These are phyloP conservation scores for Leptopterna dolabrata DNA, from an alignment of 2,888 invertebrate genomes.

Conservation along the genomic window DNA sequence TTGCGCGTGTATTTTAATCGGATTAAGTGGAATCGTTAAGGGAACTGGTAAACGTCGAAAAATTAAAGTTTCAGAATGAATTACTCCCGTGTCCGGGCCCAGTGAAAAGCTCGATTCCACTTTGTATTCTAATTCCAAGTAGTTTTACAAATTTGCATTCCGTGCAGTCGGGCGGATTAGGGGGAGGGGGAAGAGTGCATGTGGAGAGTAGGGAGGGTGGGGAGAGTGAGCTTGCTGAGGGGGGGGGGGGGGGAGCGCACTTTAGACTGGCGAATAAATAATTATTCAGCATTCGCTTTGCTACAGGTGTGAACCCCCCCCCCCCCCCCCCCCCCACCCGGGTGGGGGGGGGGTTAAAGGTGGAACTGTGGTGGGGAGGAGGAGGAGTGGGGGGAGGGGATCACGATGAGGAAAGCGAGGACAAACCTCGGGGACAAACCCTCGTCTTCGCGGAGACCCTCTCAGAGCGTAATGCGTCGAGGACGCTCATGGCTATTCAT, in stretches of 20 bases:
- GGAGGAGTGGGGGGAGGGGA: neutral
- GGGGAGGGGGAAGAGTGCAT: neutral
- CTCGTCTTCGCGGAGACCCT: neutral
- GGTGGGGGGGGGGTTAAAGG: neutral
- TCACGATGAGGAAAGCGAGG: neutral
- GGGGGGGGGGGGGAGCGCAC: neutral
- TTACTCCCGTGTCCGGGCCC: neutral
- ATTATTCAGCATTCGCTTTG: constrained; percentile 37
- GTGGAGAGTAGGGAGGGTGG: neutral
- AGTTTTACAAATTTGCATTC: constrained; percentile 24
- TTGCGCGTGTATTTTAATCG: neutral
- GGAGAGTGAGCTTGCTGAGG: neutral
- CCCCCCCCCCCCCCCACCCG: too few relatives aligned
- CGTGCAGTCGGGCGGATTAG: neutral
- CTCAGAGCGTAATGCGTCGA: constrained; percentile 10
- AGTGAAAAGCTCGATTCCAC: neutral
- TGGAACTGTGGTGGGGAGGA: neutral
- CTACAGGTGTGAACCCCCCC: constrained; percentile 44
- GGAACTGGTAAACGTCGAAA: neutral
- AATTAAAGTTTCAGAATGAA: neutral
- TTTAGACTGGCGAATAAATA: constrained; percentile 37
- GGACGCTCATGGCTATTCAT: constrained; percentile 41
- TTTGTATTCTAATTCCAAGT: constrained; percentile 21
- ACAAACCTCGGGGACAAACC: neutral
- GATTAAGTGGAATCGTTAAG: neutral